Evolutionary conservation across 2,888 invertebrate species (phyloP).

Genomic region (Scaptomyza parva): DNA sequence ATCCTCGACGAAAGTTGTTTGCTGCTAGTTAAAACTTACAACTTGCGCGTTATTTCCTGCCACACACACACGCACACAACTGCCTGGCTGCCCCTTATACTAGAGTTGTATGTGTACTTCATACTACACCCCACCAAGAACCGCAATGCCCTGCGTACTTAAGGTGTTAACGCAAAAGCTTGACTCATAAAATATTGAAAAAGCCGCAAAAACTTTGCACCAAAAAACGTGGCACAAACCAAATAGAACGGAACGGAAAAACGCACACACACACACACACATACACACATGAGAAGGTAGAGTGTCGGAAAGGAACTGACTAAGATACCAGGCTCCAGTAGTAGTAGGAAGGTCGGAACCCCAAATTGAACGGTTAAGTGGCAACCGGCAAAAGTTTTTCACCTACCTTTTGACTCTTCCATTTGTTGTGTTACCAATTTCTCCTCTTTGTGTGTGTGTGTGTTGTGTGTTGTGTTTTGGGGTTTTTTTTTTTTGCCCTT

Average conservation of each 20-base stretch:
- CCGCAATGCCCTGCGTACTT: constrained; percentile 77
- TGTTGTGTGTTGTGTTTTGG: constrained; percentile 18
- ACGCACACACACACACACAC: constrained; percentile 3
- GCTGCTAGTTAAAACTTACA: constrained; percentile 75
- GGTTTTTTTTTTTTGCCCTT: neutral
- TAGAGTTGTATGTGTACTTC: no score
- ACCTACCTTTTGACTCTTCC: constrained; percentile 61
- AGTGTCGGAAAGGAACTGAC: constrained; percentile 23
- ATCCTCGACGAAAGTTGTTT: constrained; percentile 58
- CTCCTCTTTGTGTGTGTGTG: constrained; percentile 1
- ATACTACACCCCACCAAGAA: constrained; percentile 21
- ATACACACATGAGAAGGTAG: no score
- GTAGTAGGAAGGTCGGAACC: constrained; percentile 55
- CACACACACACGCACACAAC: constrained; percentile 46
- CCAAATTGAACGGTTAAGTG: constrained; percentile 72
- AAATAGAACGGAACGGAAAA: constrained; percentile 30
- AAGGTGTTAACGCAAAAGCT: constrained; percentile 81
- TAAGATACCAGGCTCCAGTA: constrained; percentile 42
- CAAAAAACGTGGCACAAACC: constrained; percentile 64
- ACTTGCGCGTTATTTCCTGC: constrained; percentile 78
- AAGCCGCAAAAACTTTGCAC: constrained; percentile 82
- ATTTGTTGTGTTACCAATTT: constrained; percentile 25
- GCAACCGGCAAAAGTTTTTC: constrained; percentile 59
- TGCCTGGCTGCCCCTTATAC: constrained; percentile 18
- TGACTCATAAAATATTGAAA: constrained; percentile 84